phyloP scores from a whole-genome alignment of 2,797 vertebrate genomes.

The Prionace glauca region DNA sequence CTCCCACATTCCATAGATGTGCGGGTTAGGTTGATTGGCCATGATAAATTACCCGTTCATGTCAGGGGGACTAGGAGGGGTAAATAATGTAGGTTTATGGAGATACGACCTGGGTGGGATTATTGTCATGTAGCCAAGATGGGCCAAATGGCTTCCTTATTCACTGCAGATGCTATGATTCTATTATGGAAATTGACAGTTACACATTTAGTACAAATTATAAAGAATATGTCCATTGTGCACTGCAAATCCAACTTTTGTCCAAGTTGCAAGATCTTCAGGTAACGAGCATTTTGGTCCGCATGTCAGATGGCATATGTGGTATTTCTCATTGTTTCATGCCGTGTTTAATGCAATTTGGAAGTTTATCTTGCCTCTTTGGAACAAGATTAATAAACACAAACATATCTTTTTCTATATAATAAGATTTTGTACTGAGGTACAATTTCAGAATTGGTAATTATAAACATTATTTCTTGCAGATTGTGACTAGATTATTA shows the following conservation, averaged over 20 bases:
- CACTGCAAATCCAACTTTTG: neutral
- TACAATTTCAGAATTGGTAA: slow-evolving; percentile 36
- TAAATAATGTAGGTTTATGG: no score
- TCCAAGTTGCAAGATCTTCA: neutral
- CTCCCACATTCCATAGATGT: no score
- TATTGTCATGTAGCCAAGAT: no score
- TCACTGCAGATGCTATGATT: no score
- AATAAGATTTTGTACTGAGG: neutral
- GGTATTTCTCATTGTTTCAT: neutral
- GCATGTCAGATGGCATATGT: neutral
- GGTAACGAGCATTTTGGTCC: neutral
- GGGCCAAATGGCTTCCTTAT: no score
- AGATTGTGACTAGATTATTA: slow-evolving; percentile 48
- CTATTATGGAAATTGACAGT: neutral
- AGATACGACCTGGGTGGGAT: no score
- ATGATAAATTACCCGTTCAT: no score
- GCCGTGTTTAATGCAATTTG: neutral
- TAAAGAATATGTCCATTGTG: neutral
- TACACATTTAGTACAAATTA: neutral
- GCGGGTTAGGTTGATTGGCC: no score
- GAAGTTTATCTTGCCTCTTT: neutral
- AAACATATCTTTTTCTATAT: neutral
- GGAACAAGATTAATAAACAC: neutral
- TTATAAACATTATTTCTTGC: slow-evolving; percentile 47
- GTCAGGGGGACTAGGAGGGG: no score